Conservation (phyloP, 2,888 invertebrate species). For the Pollenia labialis region DNA sequence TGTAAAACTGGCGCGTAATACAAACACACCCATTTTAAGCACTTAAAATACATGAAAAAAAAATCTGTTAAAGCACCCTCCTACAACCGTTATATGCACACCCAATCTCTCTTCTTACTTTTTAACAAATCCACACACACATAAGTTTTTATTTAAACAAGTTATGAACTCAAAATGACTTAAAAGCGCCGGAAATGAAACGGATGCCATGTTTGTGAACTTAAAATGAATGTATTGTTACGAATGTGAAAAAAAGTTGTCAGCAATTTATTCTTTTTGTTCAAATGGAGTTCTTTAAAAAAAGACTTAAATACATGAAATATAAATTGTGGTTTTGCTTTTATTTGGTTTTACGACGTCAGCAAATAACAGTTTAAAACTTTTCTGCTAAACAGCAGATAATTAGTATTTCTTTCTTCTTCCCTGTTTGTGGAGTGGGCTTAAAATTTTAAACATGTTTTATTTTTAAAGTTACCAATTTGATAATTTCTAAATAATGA, state of each 20-base stretch:
- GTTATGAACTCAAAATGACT: slow-evolving; percentile 76
- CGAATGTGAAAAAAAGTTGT: slow-evolving; percentile 16
- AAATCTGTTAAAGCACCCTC: neutral
- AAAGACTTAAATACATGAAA: slow-evolving; percentile 1
- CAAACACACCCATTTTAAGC: slow-evolving; percentile 47
- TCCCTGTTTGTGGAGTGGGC: neutral
- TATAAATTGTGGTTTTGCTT: slow-evolving; percentile 19
- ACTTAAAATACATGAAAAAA: slow-evolving; percentile 27
- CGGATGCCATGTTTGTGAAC: slow-evolving; percentile 76
- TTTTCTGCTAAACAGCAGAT: slow-evolving; percentile 4
- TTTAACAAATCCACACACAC: neutral
- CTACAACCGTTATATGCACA: neutral
- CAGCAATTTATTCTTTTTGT: slow-evolving; percentile 14
- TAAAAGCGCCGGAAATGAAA: slow-evolving; percentile 77
- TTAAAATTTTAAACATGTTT: too few relatives aligned
- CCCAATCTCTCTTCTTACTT: neutral
- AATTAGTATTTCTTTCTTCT: neutral
- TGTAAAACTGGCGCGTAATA: slow-evolving; percentile 47
- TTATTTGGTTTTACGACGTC: slow-evolving; percentile 6
- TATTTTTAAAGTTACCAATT: too few relatives aligned
- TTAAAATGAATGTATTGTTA: slow-evolving; percentile 61
- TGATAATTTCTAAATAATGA: too few relatives aligned
- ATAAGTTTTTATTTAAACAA: slow-evolving; percentile 75
- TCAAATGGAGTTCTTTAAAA: slow-evolving; percentile 28
- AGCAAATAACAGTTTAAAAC: slow-evolving; percentile 15